These are phyloP conservation scores for Fringilla coelebs DNA, from an alignment of 2,797 vertebrate genomes.

Conservation along the genomic window DNA sequence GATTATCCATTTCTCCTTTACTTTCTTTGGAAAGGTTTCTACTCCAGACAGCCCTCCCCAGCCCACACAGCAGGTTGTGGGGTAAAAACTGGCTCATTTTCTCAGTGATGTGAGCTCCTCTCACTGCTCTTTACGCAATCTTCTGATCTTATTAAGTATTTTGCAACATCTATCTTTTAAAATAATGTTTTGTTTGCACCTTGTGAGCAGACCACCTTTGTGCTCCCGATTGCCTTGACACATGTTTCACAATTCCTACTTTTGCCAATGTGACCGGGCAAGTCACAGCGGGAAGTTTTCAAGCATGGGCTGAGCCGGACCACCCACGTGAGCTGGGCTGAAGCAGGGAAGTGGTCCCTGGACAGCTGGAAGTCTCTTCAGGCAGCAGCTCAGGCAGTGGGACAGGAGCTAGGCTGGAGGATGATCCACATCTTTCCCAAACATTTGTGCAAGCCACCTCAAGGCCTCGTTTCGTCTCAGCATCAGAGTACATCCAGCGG, in stretches of 20 bases:
- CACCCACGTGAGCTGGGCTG: neutral
- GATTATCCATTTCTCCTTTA: neutral
- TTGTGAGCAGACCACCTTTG: neutral
- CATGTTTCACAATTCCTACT: neutral
- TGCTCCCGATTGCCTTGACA: neutral
- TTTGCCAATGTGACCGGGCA: fast-evolving
- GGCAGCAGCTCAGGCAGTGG: neutral
- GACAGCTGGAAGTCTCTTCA: neutral
- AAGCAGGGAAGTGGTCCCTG: neutral
- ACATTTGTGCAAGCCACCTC: fast-evolving
- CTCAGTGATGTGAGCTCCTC: neutral
- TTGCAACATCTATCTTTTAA: neutral
- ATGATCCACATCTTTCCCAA: neutral
- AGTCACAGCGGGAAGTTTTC: neutral
- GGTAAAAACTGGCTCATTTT: neutral
- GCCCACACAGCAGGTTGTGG: fast-evolving
- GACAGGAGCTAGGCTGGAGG: neutral
- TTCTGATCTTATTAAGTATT: neutral
- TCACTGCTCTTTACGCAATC: neutral
- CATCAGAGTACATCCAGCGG: fast-evolving
- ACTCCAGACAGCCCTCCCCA: neutral
- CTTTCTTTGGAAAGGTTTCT: neutral
- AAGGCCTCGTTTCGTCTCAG: fast-evolving
- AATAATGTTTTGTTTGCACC: neutral
- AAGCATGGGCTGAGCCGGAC: neutral